Conservation (phyloP, 1,140 invertebrate genomes). For the Lutraria rhynchaena region DNA sequence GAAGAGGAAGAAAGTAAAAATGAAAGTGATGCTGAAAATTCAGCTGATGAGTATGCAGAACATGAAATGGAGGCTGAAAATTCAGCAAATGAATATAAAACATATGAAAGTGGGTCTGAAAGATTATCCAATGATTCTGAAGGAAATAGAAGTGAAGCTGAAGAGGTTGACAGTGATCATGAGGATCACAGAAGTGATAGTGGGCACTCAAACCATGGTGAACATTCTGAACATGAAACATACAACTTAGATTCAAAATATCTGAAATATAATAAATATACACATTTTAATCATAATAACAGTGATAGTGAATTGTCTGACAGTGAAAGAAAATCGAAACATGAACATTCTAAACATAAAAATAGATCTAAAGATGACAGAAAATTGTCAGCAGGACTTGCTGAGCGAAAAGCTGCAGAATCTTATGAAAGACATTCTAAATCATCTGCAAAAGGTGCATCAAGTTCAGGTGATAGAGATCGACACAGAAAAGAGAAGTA, state of each 20-base stretch:
- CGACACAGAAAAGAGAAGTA: not conserved
- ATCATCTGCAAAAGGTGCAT: not conserved
- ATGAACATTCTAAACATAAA: constrained; percentile 1
- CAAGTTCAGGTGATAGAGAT: not conserved
- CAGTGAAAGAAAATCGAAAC: not conserved
- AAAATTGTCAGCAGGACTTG: not conserved
- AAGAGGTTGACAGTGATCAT: no score
- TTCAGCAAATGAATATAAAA: constrained; percentile 35
- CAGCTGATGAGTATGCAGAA: constrained; percentile 23
- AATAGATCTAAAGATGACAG: constrained; percentile 7
- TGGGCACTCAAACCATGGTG: no score
- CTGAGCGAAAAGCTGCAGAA: not conserved
- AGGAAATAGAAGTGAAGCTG: not conserved
- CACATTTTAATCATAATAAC: not conserved
- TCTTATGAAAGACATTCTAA: not conserved
- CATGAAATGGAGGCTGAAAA: constrained; percentile 30
- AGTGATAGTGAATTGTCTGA: not conserved
- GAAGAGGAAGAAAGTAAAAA: constrained; percentile 36
- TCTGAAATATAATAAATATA: not conserved
- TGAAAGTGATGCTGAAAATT: constrained; percentile 29
- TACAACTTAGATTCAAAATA: not conserved
- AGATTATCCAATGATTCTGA: not conserved
- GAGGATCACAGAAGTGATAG: no score
- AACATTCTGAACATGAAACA: constrained; percentile 12
- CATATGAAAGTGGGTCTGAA: constrained; percentile 21